phyloP scores from a whole-genome alignment of 37 sponge, comb jelly and placozoan species.

The Dysidea cf. avara region DNA sequence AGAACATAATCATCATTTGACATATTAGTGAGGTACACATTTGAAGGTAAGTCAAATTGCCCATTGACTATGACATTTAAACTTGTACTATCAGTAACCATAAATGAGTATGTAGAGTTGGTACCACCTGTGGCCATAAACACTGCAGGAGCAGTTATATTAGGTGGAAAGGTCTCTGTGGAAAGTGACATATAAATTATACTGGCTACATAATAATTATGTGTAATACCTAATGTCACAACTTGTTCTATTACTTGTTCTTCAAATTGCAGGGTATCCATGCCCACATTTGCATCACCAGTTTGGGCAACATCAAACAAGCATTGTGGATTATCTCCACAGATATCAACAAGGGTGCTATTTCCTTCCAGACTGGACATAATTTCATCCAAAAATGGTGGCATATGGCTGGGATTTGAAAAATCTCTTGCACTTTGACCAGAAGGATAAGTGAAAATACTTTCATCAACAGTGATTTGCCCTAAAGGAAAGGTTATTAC shows the following conservation, averaged over 20 bases:
- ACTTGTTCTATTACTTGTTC: not conserved
- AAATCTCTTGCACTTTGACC: slow-evolving; percentile 19
- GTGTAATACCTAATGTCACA: not conserved
- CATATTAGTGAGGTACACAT: not conserved
- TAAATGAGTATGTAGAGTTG: not conserved
- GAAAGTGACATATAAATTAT: too few species aligned
- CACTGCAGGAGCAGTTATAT: not conserved
- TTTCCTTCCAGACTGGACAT: slow-evolving; percentile 8
- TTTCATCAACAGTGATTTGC: slow-evolving; percentile 49
- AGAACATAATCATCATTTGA: not conserved
- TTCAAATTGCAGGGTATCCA: slow-evolving; percentile 9
- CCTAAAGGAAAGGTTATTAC: too few species aligned
- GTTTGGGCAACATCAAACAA: slow-evolving; percentile 66
- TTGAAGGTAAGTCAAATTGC: not conserved
- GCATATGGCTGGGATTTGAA: slow-evolving; percentile 43
- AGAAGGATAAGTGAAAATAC: slow-evolving; percentile 43
- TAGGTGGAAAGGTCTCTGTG: slow-evolving; percentile 15
- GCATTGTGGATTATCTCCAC: slow-evolving; percentile 41
- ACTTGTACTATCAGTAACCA: not conserved
- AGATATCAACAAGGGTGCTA: not conserved
- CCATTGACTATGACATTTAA: not conserved
- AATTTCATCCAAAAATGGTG: slow-evolving; percentile 48
- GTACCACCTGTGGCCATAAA: not conserved
- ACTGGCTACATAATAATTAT: too few species aligned
- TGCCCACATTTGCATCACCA: slow-evolving; percentile 32